Evolutionary conservation across 1,140 invertebrate genomes (phyloP).

Genomic region (Lepidostoma basale): DNA sequence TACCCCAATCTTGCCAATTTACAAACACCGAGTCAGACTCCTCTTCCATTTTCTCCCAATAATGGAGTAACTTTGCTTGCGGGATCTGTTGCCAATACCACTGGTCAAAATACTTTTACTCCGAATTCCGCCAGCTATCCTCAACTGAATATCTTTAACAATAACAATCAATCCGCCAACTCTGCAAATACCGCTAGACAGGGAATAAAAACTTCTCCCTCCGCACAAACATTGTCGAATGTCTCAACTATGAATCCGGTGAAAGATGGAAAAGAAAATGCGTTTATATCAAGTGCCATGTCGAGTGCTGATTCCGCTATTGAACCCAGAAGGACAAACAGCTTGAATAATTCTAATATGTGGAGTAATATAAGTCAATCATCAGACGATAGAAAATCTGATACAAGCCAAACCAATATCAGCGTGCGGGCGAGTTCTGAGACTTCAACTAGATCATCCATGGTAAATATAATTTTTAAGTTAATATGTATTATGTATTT

Average conservation of each 20-base stretch:
- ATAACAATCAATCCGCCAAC: neutral
- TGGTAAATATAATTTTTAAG: too few relatives aligned
- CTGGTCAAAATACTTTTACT: neutral
- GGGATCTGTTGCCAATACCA: neutral
- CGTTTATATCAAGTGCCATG: neutral
- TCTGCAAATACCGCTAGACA: neutral
- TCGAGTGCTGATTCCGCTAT: neutral
- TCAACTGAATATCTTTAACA: constrained; percentile 26
- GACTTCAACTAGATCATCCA: neutral
- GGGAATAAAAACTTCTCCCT: constrained; percentile 22
- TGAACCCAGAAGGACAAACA: neutral
- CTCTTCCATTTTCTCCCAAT: neutral
- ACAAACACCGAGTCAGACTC: neutral
- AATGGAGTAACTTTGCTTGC: neutral
- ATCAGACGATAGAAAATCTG: neutral
- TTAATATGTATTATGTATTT: too few relatives aligned
- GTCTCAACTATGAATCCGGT: neutral
- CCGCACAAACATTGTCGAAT: constrained; percentile 25
- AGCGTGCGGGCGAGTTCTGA: constrained; percentile 1
- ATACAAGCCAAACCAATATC: neutral
- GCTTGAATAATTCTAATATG: neutral
- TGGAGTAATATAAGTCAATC: neutral
- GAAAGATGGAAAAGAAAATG: neutral
- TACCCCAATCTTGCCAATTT: constrained; percentile 18
- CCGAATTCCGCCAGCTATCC: constrained; percentile 31